Conservation (phyloP, 2,888 invertebrate species). For the Brachylomia viminalis region DNA sequence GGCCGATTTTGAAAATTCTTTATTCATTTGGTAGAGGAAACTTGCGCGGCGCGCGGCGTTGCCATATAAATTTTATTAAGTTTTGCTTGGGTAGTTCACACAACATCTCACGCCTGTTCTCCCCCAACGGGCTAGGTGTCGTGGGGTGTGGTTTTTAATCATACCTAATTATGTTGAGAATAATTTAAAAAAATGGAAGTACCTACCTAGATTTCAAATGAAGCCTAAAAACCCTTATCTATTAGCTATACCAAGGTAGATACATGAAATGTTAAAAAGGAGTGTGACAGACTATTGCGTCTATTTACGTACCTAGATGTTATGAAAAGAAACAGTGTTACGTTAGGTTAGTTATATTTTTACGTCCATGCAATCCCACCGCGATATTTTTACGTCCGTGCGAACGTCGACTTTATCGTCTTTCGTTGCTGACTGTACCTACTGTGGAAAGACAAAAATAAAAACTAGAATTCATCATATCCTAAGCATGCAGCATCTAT, state of each 20-base stretch:
- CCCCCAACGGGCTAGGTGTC: not conserved
- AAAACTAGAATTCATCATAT: conserved; percentile 44
- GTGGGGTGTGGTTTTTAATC: not conserved
- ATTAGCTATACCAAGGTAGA: not conserved
- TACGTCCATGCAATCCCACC: too few species aligned
- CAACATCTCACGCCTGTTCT: too few species aligned
- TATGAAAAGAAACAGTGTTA: not conserved
- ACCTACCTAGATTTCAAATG: not conserved
- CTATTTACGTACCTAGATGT: not conserved
- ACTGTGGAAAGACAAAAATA: not conserved
- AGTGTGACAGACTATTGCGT: not conserved
- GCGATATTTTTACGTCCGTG: too few species aligned
- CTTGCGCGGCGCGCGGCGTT: too few species aligned
- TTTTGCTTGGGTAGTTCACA: too few species aligned
- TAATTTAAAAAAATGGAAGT: not conserved
- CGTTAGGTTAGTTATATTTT: too few species aligned
- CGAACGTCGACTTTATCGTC: too few species aligned
- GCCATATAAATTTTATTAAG: too few species aligned
- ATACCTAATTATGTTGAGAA: not conserved
- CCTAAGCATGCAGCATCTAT: conserved; percentile 26
- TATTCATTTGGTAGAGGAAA: too few species aligned
- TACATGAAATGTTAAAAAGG: not conserved
- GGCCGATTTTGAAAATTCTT: too few species aligned
- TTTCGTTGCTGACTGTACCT: conserved; percentile 7
- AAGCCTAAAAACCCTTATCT: not conserved